Conservation (phyloP, 2,888 invertebrate genomes). For the Enchytraeus crypticus region DNA sequence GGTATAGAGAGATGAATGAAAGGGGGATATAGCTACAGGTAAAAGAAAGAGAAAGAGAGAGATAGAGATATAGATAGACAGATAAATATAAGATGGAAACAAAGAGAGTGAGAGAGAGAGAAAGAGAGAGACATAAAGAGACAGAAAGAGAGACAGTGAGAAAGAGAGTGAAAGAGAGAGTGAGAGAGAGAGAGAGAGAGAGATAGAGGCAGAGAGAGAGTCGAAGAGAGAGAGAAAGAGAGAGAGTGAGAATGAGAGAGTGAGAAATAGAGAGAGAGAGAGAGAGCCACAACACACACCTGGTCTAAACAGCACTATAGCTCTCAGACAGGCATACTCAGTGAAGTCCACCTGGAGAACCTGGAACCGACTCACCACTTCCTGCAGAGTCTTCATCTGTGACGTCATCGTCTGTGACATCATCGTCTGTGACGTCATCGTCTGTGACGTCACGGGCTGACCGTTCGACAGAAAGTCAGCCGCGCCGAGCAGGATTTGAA, state of each 20-base stretch:
- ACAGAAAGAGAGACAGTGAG: no score
- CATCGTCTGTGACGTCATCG: no score
- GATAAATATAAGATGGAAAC: not conserved
- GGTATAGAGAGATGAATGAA: not conserved
- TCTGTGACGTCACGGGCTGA: no score
- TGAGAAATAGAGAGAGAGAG: no score
- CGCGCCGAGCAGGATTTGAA: conserved; percentile 68
- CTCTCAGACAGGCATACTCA: conserved; percentile 75
- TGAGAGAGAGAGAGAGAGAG: no score
- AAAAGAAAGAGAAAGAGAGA: not conserved
- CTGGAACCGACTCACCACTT: conserved; percentile 52
- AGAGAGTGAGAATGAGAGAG: no score
- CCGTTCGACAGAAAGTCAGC: conserved; percentile 60
- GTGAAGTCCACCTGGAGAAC: conserved; percentile 67
- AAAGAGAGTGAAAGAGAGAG: no score
- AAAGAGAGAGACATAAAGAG: no score
- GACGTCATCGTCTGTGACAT: no score
- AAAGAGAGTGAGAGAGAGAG: not conserved
- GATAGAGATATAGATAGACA: not conserved
- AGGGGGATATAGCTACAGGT: not conserved
- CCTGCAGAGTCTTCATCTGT: not conserved
- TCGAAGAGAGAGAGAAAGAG: no score
- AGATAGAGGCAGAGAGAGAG: no score
- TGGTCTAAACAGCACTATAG: conserved; percentile 73
- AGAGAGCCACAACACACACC: no score